Evolutionary conservation across 2,113 vertebrate genomes (phyloP).

Genomic region (Pyrgilauda ruficollis): DNA sequence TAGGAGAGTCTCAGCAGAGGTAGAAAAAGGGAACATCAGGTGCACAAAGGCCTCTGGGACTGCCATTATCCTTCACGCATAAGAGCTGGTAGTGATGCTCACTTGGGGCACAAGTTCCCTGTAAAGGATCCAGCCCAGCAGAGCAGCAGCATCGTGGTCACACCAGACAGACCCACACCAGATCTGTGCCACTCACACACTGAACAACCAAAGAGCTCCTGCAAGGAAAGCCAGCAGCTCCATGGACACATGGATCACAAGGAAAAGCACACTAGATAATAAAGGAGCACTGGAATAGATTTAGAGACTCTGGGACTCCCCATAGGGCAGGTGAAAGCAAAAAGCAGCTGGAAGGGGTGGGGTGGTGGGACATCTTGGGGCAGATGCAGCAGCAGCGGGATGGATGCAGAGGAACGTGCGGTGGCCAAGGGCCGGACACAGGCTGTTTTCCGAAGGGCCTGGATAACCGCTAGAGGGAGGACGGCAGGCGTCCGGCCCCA

Average conservation of each 20-base stretch:
- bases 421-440: not conserved
- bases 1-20: not conserved
- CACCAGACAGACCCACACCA: not conserved
- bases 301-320: not conserved
- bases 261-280: not conserved
- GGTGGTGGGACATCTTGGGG: not conserved
- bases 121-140: not conserved
- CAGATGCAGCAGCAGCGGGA: not conserved
- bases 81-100: not conserved
- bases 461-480: conserved; percentile 1
- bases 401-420: not conserved
- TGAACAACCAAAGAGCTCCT: not conserved
- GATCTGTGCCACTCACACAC: not conserved
- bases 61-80: not conserved
- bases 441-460: not conserved
- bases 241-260: not conserved
- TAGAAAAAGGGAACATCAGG: not conserved
- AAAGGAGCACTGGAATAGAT: not conserved
- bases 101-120: not conserved
- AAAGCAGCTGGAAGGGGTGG: not conserved
- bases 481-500: fast-evolving
- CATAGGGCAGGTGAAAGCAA: not conserved
- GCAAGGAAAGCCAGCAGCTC: not conserved
- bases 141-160: not conserved
- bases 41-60: not conserved